These are phyloP conservation scores for Pluvialis apricaria DNA, from an alignment of 2,113 vertebrate genomes.

Conservation along the genomic window DNA sequence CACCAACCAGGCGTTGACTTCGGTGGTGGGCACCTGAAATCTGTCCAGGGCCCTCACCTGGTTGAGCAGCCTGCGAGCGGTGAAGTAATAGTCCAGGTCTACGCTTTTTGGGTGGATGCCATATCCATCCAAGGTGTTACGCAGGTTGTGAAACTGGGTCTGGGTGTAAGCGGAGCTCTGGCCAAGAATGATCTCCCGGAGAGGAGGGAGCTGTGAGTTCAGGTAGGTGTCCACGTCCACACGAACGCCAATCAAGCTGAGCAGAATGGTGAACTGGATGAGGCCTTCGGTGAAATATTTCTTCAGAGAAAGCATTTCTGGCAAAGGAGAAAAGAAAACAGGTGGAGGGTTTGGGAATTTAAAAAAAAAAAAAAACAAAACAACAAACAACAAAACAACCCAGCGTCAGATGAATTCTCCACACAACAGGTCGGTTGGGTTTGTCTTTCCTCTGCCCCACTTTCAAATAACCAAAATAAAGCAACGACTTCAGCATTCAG, in stretches of 20 bases:
- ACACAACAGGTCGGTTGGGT: conserved; percentile 41
- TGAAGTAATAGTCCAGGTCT: conserved; percentile 94
- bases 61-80: conserved; percentile 87
- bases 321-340: not conserved
- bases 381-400: not conserved
- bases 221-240: conserved; percentile 98
- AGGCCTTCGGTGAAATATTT: conserved; percentile 99
- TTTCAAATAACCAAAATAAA: not conserved
- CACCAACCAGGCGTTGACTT: conserved; percentile 93
- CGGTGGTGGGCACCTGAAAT: conserved; percentile 89
- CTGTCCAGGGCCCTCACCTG: conserved; percentile 93
- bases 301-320: conserved; percentile 99
- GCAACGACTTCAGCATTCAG: rapidly evolving
- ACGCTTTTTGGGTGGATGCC: conserved; percentile 97
- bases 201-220: conserved; percentile 90
- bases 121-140: conserved; percentile 95
- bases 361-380: not conserved
- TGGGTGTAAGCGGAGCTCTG: conserved; percentile 98
- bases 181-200: conserved; percentile 98
- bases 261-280: conserved; percentile 99
- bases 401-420: not conserved
- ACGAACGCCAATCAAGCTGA: conserved; percentile 95
- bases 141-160: conserved; percentile 98
- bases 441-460: not conserved
- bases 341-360: not conserved